Percentiles rank a stretch among this genome's conserved stretches.
Conservation (phyloP, 1,140 invertebrate genomes). For the Trialeurodes vaporariorum region DNA sequence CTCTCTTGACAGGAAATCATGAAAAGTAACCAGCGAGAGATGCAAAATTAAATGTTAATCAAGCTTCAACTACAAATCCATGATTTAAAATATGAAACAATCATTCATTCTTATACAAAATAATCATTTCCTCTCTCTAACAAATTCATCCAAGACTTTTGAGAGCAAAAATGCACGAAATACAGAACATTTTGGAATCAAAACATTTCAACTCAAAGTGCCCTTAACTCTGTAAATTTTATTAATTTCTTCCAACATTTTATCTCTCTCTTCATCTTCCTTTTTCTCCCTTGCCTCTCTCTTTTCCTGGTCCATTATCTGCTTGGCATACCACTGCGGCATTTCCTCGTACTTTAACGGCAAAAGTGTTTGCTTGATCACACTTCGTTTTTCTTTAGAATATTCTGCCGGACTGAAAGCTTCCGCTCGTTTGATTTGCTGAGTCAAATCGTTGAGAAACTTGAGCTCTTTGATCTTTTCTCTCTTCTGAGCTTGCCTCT, state of each 20-base stretch:
- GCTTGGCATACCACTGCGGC: background rate
- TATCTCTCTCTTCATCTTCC: background rate
- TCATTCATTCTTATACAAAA: too few species aligned
- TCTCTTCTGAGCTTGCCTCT: conserved; percentile 52
- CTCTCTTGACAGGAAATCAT: too few species aligned
- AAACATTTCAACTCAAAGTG: too few species aligned
- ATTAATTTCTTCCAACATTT: background rate
- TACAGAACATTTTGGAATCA: too few species aligned
- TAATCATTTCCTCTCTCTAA: too few species aligned
- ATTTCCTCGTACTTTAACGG: background rate
- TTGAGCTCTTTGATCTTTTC: conserved; percentile 57
- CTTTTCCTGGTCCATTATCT: background rate
- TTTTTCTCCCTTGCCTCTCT: conserved; percentile 1
- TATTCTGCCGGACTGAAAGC: conserved; percentile 35
- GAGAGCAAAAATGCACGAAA: too few species aligned
- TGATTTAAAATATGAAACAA: too few species aligned
- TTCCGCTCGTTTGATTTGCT: conserved; percentile 43
- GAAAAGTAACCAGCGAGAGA: too few species aligned
- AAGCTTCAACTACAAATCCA: too few species aligned
- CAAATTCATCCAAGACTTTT: too few species aligned
- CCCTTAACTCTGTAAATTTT: background rate
- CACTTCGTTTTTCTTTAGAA: conserved; percentile 24
- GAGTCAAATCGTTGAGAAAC: conserved; percentile 55
- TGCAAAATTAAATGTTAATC: too few species aligned
- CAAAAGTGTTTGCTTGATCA: background rate